Evolutionary conservation across 2,113 vertebrate species (phyloP), one percentile per base, ranked within the genome.

Genomic region (Apteryx mantelli): DNA sequence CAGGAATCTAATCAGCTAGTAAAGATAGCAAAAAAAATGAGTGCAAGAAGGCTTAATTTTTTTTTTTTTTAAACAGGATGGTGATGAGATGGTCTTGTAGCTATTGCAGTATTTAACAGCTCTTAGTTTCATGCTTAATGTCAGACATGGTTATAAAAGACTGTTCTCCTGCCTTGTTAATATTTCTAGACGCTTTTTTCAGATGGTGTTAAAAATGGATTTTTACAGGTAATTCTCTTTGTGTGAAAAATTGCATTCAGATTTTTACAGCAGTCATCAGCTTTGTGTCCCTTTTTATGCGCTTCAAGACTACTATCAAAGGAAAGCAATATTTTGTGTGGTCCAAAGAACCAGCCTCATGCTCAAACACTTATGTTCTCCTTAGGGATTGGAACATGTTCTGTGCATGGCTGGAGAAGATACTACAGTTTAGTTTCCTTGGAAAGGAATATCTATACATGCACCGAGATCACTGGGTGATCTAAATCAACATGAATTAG

Each of bases 331-430:
- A 58, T 11, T 40, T 83, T 84, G 11, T 38, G 9, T 25, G 6
- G 13, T 77, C 63, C 3, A 34, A 77, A 77, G 0, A 0, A 70
- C 5, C 2, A 25, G 32, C 42, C 2, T 0, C 21, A 80, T 55
- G 9, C 11, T 79, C 10, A 56, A 82, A 69, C 64, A 19, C 11
- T 68, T 64, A 3, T 20, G 7, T 55, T 89, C 4, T 9, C 1
- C 3, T 60, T 79, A 13, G 5, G 4, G 15, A n/a, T 68, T 12
- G 13, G 52, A 74, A 25, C 2, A 2, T n/a, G 11, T 48, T 83
- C 56, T 78, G 17, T 69, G 30, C 38, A 8, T 2, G 5, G 7
- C 36, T 86, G 53, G 21, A 81, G 34, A 86, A 63, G 5, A 75
- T 13, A 34, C 52, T 30, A 22, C 9, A 16, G 13, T 42, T 78